Conservation (phyloP, 2,888 invertebrate genomes). For the Chrysina gloriosa region DNA sequence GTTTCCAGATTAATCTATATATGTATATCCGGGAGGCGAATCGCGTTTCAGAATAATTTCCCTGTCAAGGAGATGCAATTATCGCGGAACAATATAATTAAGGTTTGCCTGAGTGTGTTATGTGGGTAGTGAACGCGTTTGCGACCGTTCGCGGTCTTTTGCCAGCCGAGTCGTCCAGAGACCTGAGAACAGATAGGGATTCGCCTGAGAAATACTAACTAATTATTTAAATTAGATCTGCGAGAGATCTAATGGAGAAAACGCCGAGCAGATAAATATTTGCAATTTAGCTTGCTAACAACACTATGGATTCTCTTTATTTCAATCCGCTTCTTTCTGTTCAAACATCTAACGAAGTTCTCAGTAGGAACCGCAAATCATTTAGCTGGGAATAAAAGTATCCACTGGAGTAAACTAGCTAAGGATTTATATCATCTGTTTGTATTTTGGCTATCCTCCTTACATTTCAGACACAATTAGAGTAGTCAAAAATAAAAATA, state of each 20-base stretch:
- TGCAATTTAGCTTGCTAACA: conserved; percentile 1
- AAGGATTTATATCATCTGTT: too few species aligned
- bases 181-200: conserved; percentile 1
- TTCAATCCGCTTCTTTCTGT: background rate
- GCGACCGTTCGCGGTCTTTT: background rate
- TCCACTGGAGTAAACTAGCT: too few species aligned
- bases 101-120: conserved; percentile 5
- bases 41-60: conserved; percentile 22
- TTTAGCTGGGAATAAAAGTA: too few species aligned
- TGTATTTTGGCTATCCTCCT: too few species aligned
- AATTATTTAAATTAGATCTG: background rate
- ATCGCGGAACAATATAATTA: conserved; percentile 19
- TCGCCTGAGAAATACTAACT: conserved; percentile 9
- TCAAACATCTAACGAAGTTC: background rate
- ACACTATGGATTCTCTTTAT: background rate
- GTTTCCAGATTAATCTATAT: conserved; percentile 18
- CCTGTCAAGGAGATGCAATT: conserved; percentile 3
- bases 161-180: background rate
- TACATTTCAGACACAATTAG: too few species aligned
- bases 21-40: conserved; percentile 20
- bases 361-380: too few species aligned
- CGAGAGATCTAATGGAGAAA: conserved; percentile 3
- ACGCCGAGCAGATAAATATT: background rate
- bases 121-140: conserved; percentile 13
- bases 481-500: too few species aligned